Evolutionary conservation across 2,888 invertebrate genomes (phyloP).

Genomic region (Tolmerus cingulatus): DNA sequence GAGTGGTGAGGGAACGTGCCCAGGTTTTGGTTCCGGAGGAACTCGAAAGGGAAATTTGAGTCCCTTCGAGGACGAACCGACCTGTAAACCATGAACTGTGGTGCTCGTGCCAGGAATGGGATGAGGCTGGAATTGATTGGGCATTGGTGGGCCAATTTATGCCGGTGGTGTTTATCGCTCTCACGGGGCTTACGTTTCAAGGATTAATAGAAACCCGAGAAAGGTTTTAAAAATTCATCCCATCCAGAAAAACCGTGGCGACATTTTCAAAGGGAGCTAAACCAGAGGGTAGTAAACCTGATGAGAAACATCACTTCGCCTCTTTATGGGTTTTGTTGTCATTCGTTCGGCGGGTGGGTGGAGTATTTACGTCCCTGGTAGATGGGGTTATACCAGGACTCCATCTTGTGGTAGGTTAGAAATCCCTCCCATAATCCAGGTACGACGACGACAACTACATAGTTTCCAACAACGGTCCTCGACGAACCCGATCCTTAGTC

Average conservation of each 20-base stretch:
- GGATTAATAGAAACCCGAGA: neutral
- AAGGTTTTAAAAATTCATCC: neutral
- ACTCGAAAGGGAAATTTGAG: neutral
- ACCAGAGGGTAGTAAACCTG: neutral
- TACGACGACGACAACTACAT: neutral
- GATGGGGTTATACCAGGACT: neutral
- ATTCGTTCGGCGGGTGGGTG: neutral
- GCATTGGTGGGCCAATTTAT: neutral
- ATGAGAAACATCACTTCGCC: neutral
- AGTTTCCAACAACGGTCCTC: neutral
- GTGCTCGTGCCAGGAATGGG: neutral
- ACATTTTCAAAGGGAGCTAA: neutral
- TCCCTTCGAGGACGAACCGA: neutral
- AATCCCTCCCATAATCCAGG: neutral
- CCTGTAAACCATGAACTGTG: neutral
- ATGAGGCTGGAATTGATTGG: neutral
- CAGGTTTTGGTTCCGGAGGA: neutral
- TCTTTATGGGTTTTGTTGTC: neutral
- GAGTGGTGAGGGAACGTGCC: neutral
- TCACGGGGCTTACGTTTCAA: neutral
- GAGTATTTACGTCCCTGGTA: neutral
- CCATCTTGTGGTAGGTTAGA: neutral
- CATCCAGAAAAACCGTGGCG: neutral
- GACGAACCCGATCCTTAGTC: neutral
- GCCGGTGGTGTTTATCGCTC: neutral